A percentile compares a stretch with the other conserved stretches of the same genome.
Evolutionary conservation across 2,888 invertebrate species (phyloP).

Genomic region (Physocephala rufipes): DNA sequence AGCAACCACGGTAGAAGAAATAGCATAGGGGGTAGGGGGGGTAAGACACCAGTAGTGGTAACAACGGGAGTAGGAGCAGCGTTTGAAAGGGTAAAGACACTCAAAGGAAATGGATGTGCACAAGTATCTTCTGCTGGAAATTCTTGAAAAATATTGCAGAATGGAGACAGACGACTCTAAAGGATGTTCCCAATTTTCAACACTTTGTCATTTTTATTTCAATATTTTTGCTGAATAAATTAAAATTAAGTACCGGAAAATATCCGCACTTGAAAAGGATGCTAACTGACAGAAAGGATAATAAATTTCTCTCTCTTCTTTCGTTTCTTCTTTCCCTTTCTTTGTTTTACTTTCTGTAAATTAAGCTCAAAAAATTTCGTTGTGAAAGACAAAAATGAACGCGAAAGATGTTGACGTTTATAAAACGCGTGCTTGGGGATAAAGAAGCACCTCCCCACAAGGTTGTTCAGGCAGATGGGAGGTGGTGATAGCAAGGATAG

Average conservation of each 20-base stretch:
- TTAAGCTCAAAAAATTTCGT: conserved; percentile 5
- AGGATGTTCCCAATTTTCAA: conserved; percentile 14
- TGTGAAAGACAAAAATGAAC: neutral
- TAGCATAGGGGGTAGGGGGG: too few species aligned
- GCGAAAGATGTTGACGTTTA: too few species aligned
- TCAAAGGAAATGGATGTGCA: neutral
- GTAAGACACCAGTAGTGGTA: too few species aligned
- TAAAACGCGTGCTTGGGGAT: too few species aligned
- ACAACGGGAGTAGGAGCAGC: neutral
- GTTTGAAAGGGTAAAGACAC: conserved; percentile 3
- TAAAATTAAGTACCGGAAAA: conserved; percentile 9
- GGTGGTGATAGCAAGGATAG: neutral
- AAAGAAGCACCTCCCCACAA: too few species aligned
- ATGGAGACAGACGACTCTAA: neutral
- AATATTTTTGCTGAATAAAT: conserved; percentile 28
- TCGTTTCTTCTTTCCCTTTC: too few species aligned
- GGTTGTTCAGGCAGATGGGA: too few species aligned
- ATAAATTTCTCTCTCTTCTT: too few species aligned
- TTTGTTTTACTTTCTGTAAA: too few species aligned
- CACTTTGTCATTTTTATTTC: conserved; percentile 16
- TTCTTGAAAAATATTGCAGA: conserved; percentile 13
- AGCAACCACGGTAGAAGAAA: too few species aligned
- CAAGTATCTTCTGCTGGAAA: neutral
- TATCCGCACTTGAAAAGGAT: too few species aligned
- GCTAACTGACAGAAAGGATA: neutral